phyloP scores from a whole-genome alignment of 1,140 invertebrate species.

The Melitaea cinxia region DNA sequence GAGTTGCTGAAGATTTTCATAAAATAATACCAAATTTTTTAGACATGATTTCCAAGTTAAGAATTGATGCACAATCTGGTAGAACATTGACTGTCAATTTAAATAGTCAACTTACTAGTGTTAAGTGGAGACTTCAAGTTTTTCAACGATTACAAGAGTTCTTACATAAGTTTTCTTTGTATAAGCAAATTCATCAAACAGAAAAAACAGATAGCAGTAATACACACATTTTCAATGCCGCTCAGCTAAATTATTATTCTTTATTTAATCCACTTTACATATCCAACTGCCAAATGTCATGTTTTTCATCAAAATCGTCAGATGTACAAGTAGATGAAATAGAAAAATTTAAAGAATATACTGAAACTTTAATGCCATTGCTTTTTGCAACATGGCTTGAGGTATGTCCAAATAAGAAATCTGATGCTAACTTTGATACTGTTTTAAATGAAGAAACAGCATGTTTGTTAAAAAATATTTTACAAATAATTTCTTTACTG shows the following conservation, averaged over 20 bases:
- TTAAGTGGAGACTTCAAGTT: constrained; percentile 89
- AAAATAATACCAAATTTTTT: constrained; percentile 90
- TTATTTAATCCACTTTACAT: constrained; percentile 58
- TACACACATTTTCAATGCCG: constrained; percentile 42
- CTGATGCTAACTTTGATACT: constrained; percentile 63
- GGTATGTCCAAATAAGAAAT: constrained; percentile 80
- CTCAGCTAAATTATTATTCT: constrained; percentile 51
- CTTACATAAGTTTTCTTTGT: constrained; percentile 70
- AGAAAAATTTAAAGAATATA: constrained; percentile 80
- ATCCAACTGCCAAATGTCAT: constrained; percentile 54
- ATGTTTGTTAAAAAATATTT: constrained; percentile 81
- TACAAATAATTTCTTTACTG: constrained; percentile 82
- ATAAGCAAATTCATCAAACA: constrained; percentile 47
- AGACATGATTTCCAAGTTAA: constrained; percentile 88
- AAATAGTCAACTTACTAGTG: constrained; percentile 85
- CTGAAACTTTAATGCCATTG: constrained; percentile 85
- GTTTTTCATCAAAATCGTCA: constrained; percentile 59
- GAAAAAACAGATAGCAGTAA: constrained; percentile 33
- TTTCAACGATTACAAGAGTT: constrained; percentile 85
- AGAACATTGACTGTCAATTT: constrained; percentile 85
- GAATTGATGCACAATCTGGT: constrained; percentile 83
- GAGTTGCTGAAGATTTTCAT: constrained; percentile 85
- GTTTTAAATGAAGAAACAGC: constrained; percentile 82
- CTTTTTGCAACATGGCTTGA: constrained; percentile 89
- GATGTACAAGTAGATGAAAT: constrained; percentile 66